A percentile compares a stretch with the other conserved stretches of the same genome.
phyloP scores from a whole-genome alignment of 1,140 invertebrate species.

The Diorhabda elongata region DNA sequence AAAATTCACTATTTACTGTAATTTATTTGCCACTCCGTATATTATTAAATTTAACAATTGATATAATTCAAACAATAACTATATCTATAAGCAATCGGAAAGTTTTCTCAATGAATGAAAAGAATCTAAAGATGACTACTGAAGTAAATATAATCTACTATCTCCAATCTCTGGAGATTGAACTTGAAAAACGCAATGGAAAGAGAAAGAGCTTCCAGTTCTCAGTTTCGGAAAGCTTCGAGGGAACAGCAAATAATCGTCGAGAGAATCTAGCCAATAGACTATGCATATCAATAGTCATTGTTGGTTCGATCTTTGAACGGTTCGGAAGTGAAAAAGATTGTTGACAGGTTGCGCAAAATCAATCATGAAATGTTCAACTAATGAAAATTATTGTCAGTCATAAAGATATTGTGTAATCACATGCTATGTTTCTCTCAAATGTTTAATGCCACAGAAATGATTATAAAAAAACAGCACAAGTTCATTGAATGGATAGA shows the following conservation, averaged over 20 bases:
- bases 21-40: too few species aligned
- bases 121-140: not conserved
- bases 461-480: too few species aligned
- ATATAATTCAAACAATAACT: not conserved
- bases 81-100: not conserved
- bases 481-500: too few species aligned
- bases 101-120: not conserved
- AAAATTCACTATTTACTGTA: too few species aligned
- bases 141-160: not conserved
- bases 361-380: too few species aligned
- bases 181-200: not conserved
- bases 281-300: constrained; percentile 2
- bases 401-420: too few species aligned
- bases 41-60: too few species aligned
- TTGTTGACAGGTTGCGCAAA: too few species aligned
- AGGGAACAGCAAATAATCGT: not conserved
- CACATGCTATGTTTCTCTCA: too few species aligned
- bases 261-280: not conserved
- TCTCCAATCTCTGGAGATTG: constrained; percentile 1
- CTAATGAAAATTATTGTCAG: too few species aligned
- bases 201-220: not conserved
- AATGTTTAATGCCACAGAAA: too few species aligned
- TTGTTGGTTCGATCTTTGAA: not conserved
- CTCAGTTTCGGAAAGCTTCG: constrained; percentile 1
- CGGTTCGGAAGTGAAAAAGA: not conserved